Evolutionary conservation across 2,888 invertebrate genomes (phyloP), one percentile per base, ranked within the genome.

Genomic region (Euplexia lucipara): DNA sequence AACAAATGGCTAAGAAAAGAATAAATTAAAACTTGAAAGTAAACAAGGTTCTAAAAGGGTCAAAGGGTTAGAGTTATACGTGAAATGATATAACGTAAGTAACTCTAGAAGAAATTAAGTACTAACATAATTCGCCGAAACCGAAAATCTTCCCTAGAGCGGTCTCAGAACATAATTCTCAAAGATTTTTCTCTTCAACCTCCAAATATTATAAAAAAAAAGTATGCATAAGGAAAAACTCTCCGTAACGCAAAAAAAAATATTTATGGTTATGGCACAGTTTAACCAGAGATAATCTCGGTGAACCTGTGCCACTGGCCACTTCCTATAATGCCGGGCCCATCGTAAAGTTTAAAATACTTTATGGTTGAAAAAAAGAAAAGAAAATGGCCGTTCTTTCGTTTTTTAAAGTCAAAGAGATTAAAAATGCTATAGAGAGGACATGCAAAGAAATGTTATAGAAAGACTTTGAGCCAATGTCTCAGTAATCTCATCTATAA

Each of bases 231-330:
- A 73, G 71, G 56, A 74, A 74, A 66, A 64, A 37, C 57, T 65
- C 44, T 67, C 39, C 30, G 47, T 45, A 74, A 69, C 73, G 74
- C 20, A 39, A 63, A 66, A 60, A 70, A 76, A 78, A 70, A 82
- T 80, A 85, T 79, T 85, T 85, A 85, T 78, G 83, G 80, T 85
- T 82, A 86, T 81, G 75, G 70, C 77, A 67, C 76, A 71, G 78
- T 84, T 82, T 81, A 82, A 83, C 78, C 79, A 74, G 68, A 81
- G 83, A 83, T 86, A 82, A 86, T 86, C 83, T 82, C 69, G 49
- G 79, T 78, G 81, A 75, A 80, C 70, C 75, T 70, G 75, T 76
- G 83, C 70, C 70, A 82, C 78, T 60, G 69, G 60, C 51, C 68
- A 68, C 65, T 78, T 72, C 59, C 71, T 70, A 66, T 75, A 77